These are phyloP conservation scores for Sinhomidia bicolor DNA, from an alignment of 2,888 invertebrate species.

Conservation along the genomic window DNA sequence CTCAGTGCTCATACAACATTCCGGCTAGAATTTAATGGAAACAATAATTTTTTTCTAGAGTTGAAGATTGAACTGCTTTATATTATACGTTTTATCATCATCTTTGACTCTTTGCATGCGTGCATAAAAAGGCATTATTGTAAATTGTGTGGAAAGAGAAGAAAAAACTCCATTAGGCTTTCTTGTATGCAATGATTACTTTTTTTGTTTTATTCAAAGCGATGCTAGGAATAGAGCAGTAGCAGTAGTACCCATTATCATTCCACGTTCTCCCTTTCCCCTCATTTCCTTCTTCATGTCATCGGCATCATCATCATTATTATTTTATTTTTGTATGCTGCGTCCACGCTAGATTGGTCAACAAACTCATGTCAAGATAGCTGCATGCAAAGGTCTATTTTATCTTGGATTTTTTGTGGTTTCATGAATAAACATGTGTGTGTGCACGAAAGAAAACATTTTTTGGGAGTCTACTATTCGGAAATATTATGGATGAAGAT, in stretches of 20 bases:
- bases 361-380: constrained; percentile 52
- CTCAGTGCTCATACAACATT: no score
- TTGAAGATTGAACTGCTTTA: no score
- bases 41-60: no score
- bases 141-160: background rate
- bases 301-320: constrained; percentile 23
- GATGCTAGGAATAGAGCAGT: background rate
- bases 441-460: constrained; percentile 25
- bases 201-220: background rate
- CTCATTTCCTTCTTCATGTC: constrained; percentile 12
- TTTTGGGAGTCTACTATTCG: background rate
- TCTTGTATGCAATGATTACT: background rate
- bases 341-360: constrained; percentile 46
- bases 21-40: no score
- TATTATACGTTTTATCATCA: no score
- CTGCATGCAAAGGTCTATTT: background rate
- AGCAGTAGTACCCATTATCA: background rate
- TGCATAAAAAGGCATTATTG: background rate
- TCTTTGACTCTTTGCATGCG: background rate
- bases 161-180: background rate
- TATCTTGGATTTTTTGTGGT: constrained; percentile 48
- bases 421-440: constrained; percentile 64
- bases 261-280: constrained; percentile 10
- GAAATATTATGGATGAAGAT: background rate
- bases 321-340: background rate